Evolutionary conservation across 2,888 invertebrate genomes (phyloP), one percentile per base, ranked within the genome.

Genomic region (Leptinotarsa tumamoca): DNA sequence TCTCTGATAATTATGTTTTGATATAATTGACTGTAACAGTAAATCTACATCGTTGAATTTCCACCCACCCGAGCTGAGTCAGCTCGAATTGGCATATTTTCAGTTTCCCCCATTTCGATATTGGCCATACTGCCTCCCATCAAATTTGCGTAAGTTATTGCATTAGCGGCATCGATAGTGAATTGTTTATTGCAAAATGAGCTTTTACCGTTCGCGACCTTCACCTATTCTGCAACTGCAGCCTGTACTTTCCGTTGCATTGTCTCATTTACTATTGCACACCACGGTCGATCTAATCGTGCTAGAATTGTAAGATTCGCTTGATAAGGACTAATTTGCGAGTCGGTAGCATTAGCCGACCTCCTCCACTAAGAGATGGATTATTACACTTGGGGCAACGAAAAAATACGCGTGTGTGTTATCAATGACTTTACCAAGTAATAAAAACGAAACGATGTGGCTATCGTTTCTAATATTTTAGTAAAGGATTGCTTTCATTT

Each of bases 201-300:
- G 75, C 78, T 74, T 78, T 76, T 76, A 76, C 78, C 52, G 52
- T 54, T 61, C 69, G 72, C 74, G 78, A 78, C 78, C 78, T 78
- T 78, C 78, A 75, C 78, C 78, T 78, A 78, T 78, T 78, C 78
- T 67, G 75, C 74, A 71, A 72, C 71, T 70, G 70, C 73, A 72
- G 73, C 72, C 67, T 69, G 70, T 74, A 78, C 78, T 78, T 78
- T 78, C 78, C 73, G 75, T 76, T 75, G 58, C 70, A 70, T 70
- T 70, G 70, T 70, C 58, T 70, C 70, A 58, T 63, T 68, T 68
- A 18, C 71, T 63, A 56, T 51, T 75, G 74, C 71, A 71, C 67
- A 23, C 68, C 52, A 54, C 67, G 68, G 50, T 68, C 70, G 74
- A 61, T 27, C 63, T 63, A 63, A 63, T 63, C 63, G 63, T 63